Evolutionary conservation across 2,113 vertebrate genomes (phyloP), one percentile per base, ranked within the genome.

Genomic region (Sander lucioperca): DNA sequence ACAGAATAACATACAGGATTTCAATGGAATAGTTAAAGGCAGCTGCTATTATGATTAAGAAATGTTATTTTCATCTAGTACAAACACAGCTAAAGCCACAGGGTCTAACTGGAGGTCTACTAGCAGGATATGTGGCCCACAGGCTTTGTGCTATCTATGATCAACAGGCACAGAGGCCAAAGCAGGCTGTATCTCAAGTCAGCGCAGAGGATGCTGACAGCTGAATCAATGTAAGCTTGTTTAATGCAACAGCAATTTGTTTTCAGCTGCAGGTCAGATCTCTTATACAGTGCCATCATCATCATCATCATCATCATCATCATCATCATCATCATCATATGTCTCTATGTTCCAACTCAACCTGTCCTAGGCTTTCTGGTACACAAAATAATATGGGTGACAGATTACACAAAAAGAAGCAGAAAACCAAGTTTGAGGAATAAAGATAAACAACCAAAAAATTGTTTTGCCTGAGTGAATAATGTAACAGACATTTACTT

Each of bases 401-500:
- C n/a, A 76, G 83, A 81, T 30, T 39, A 79, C 23, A 43, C 39
- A 43, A 74, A 63, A 51, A 72, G 12, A 66, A 74, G 58, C 57
- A 57, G 25, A 67, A 61, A 23, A 56, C 39, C 10, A 15, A 48
- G 6, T 16, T 53, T 1, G 13, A 71, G 45, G 19, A 53, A 58
- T 58, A 50, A 66, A 58, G 54, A 74, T 15, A 33, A 81, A 56
- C 68, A 27, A 61, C 12, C 45, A 39, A 43, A 64, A 57, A 66
- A 73, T 21, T 10, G 33, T 66, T 79, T 57, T 50, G 69, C 67
- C 67, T 79, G 79, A 78, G 79, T 79, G 58, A 87, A 68, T 73
- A 83, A 77, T 84, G 82, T 89, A 85, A 92, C 79, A 90, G 64
- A 91, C 86, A 47, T 79, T 61, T 27, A 82, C 10, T 80, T 25